These are phyloP conservation scores for Cyanoliseus patagonus DNA, from an alignment of 2,113 vertebrate genomes.

Conservation along the genomic window DNA sequence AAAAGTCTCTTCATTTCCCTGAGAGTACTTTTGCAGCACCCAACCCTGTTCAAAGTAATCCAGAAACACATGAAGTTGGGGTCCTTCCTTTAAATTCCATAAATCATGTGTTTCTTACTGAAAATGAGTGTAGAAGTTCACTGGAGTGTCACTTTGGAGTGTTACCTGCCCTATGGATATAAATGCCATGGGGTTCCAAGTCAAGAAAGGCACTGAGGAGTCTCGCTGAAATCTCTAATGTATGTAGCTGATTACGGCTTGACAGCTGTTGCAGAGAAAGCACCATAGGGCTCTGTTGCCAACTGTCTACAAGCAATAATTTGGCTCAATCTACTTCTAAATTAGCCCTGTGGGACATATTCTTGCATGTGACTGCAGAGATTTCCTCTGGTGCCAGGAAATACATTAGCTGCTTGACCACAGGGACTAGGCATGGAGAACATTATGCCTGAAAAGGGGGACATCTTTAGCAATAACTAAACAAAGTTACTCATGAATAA, in stretches of 20 bases:
- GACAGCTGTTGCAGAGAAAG: not conserved
- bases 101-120: not conserved
- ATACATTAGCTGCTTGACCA: not conserved
- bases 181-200: not conserved
- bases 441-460: not conserved
- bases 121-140: not conserved
- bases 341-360: not conserved
- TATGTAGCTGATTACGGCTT: not conserved
- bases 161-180: not conserved
- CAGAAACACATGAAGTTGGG: not conserved
- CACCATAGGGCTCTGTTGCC: not conserved
- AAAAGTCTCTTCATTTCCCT: not conserved
- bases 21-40: not conserved
- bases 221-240: not conserved
- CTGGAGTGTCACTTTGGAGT: not conserved
- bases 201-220: not conserved
- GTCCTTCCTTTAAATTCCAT: not conserved
- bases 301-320: not conserved
- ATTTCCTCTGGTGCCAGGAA: not conserved
- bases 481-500: not conserved
- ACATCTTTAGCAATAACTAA: not conserved
- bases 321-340: not conserved
- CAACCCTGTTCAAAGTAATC: not conserved
- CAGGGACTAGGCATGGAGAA: not conserved
- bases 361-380: not conserved